Conservation (phyloP, 2,113 vertebrate genomes). For the Silurus glanis region DNA sequence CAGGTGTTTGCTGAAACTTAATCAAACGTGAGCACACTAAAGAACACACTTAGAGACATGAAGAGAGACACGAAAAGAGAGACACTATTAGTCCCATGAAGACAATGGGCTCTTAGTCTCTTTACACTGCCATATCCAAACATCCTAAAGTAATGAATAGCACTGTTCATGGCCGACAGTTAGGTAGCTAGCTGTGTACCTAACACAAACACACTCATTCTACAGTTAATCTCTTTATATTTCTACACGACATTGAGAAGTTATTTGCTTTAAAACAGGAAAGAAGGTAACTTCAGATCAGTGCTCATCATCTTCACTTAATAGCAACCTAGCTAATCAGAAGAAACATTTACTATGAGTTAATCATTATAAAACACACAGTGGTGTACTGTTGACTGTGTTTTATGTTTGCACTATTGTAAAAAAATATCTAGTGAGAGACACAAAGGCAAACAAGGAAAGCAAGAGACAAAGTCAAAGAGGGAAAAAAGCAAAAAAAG, state of each 20-base stretch:
- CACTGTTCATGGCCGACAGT: background rate
- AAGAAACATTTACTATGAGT: background rate
- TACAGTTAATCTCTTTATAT: too few relatives aligned
- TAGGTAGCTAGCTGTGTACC: background rate
- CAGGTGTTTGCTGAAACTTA: too few relatives aligned
- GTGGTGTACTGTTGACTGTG: too few relatives aligned
- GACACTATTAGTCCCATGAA: background rate
- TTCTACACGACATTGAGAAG: background rate
- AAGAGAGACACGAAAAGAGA: background rate
- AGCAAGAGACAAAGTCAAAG: background rate
- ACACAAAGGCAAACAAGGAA: background rate
- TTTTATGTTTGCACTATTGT: background rate
- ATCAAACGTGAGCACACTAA: background rate
- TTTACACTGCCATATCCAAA: background rate
- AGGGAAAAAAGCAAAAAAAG: background rate
- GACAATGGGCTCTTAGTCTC: background rate
- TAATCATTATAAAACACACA: background rate
- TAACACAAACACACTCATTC: conserved; percentile 7
- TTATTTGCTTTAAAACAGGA: background rate
- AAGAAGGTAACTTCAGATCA: background rate
- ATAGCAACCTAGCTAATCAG: background rate
- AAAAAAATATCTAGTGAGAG: background rate
- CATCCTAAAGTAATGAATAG: too few relatives aligned
- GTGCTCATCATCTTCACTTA: background rate
- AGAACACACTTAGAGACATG: background rate